Percentiles rank a stretch among this genome's conserved stretches.
Evolutionary conservation across 2,113 vertebrate genomes (phyloP).

Genomic region (Paraplagusia blochii): DNA sequence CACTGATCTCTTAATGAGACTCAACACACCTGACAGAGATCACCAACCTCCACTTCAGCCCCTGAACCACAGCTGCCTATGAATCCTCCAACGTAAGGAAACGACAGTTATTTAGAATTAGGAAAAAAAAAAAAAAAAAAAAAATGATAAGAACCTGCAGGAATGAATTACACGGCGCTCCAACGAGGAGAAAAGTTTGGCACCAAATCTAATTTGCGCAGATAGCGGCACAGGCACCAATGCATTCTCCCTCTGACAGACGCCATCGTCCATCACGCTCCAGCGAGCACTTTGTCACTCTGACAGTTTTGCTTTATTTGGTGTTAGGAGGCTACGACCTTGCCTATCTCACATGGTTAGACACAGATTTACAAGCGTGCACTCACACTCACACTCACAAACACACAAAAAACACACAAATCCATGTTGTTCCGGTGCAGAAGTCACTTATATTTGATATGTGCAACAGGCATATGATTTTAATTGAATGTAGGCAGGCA

Average conservation of each 20-base stretch:
- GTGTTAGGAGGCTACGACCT: conserved; percentile 59
- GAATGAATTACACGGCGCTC: neutral
- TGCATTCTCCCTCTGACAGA: conserved; percentile 31
- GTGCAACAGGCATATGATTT: neutral
- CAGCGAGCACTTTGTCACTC: conserved; percentile 57
- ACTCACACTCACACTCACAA: conserved; percentile 6
- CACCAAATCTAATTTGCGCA: conserved; percentile 23
- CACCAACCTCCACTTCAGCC: conserved; percentile 42
- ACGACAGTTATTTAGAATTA: neutral
- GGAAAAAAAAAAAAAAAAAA: neutral
- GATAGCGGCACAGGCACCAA: conserved; percentile 1
- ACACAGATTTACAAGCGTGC: conserved; percentile 41
- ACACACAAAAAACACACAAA: conserved; percentile 2
- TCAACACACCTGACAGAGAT: conserved; percentile 55
- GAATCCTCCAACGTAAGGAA: conserved; percentile 35
- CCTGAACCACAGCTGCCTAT: conserved; percentile 36
- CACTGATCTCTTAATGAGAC: conserved; percentile 66
- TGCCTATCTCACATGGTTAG: conserved; percentile 48
- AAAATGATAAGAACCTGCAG: neutral
- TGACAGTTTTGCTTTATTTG: conserved; percentile 57
- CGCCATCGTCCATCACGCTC: conserved; percentile 49
- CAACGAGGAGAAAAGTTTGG: neutral
- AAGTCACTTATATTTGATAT: conserved; percentile 15
- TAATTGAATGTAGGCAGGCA: too few species aligned
- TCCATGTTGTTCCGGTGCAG: conserved; percentile 15